Evolutionary conservation across 2,113 vertebrate genomes (phyloP).

Genomic region (Chamaea fasciata): DNA sequence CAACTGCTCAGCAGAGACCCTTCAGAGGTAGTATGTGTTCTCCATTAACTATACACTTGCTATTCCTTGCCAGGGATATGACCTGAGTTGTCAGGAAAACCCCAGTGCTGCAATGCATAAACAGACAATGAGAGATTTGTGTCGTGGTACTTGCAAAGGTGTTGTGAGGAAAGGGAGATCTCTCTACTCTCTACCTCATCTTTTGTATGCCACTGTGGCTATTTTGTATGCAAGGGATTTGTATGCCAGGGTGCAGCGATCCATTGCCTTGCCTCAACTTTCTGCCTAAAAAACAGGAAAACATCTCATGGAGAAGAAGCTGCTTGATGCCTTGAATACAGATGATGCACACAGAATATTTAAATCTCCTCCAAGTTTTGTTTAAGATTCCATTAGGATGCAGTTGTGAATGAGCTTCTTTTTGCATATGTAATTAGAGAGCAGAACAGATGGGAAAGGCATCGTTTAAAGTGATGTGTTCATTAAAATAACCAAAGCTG

Average conservation of each 20-base stretch:
- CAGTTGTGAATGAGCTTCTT: conserved; percentile 12
- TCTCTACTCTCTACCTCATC: background rate
- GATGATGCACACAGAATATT: background rate
- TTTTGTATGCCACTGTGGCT: background rate
- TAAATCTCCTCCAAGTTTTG: background rate
- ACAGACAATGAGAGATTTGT: background rate
- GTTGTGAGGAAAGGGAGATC: background rate
- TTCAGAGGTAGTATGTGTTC: background rate
- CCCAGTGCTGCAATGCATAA: background rate
- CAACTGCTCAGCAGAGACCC: accelerated
- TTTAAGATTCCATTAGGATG: conserved; percentile 41
- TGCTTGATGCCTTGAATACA: background rate
- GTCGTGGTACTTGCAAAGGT: background rate
- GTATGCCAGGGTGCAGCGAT: background rate
- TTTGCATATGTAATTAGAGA: conserved; percentile 54
- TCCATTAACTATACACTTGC: background rate
- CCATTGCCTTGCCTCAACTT: background rate
- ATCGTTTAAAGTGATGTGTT: conserved; percentile 58
- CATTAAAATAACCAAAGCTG: conserved; percentile 61
- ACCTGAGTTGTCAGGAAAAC: background rate
- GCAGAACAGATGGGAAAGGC: conserved; percentile 57
- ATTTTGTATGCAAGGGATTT: background rate
- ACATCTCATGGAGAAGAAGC: background rate
- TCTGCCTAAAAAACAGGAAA: background rate
- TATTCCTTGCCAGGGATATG: background rate